These are phyloP conservation scores for Drosophila colorata DNA, from an alignment of 2,888 invertebrate species.

Conservation along the genomic window DNA sequence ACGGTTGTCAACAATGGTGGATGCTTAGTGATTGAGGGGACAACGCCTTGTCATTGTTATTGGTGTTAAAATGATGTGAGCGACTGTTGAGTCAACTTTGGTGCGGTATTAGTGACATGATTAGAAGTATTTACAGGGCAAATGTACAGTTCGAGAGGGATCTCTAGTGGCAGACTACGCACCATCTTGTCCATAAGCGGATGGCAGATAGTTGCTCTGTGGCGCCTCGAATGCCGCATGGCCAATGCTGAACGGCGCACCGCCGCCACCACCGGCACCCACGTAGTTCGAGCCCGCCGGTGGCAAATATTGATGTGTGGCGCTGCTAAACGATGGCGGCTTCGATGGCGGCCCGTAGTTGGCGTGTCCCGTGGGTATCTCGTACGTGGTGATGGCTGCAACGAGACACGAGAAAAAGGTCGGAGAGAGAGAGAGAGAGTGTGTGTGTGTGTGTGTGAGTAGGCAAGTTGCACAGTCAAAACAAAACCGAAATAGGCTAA, in stretches of 20 bases:
- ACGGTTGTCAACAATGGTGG: slow-evolving; percentile 4
- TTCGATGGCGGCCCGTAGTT: slow-evolving; percentile 85
- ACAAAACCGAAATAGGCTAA: slow-evolving; percentile 57
- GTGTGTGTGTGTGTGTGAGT: slow-evolving; percentile 5
- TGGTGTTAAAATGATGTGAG: slow-evolving; percentile 31
- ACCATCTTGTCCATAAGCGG: slow-evolving; percentile 84
- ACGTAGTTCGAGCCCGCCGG: slow-evolving; percentile 73
- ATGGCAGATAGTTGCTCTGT: slow-evolving; percentile 82
- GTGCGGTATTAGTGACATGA: slow-evolving; percentile 21
- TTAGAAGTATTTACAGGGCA: slow-evolving; percentile 34
- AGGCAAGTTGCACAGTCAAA: slow-evolving; percentile 27
- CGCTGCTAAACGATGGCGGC: slow-evolving; percentile 82
- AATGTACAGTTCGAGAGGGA: slow-evolving; percentile 4
- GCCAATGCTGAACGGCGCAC: slow-evolving; percentile 80
- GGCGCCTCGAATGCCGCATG: slow-evolving; percentile 84
- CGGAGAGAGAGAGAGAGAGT: slow-evolving; percentile 12
- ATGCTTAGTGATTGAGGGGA: slow-evolving; percentile 8
- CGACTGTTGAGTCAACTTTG: slow-evolving; percentile 11
- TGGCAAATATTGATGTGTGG: slow-evolving; percentile 83
- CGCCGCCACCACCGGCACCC: slow-evolving; percentile 74
- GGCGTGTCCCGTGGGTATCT: slow-evolving; percentile 83
- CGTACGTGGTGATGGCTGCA: slow-evolving; percentile 84
- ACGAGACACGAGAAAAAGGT: slow-evolving; percentile 23
- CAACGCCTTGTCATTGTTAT: slow-evolving; percentile 34
- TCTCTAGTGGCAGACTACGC: slow-evolving; percentile 62